Base-by-base conservation (phyloP, 2,797 vertebrate species). In the Scleropages formosus region DNA sequence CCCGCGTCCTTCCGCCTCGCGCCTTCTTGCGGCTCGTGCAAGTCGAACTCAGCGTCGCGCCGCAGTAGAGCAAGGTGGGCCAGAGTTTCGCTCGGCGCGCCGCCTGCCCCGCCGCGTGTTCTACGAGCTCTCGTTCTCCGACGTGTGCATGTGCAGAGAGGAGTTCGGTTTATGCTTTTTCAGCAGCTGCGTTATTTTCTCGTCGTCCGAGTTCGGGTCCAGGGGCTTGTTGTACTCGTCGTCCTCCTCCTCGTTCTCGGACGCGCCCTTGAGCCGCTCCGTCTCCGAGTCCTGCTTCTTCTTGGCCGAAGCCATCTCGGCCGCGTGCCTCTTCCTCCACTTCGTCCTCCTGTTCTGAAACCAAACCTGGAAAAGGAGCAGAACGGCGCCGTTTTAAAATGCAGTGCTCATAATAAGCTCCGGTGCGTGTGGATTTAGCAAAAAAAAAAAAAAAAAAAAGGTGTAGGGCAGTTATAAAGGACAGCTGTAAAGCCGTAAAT, bases 271-370 rank as follows among this genome's bases (percentile, higher is more conserved):
- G 81, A 98, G 93, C 69, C 95, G 76, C 87, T 98, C 96, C 0
- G 96, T 96, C 88, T 96, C 95, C 1, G 94, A 96, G 91, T 98
- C 97, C 88, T 98, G 97, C 83, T 97, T 97, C 89, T 98, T 98
- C 87, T 98, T 98, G 1, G 97, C 97, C 0, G 96, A 93, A 16
- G 97, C 97, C 97, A 98, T 98, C 84, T 98, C 97, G 8, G 97
- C 97, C 1, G 97, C 97, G 77, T 98, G 96, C 67, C 96, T 95
- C 85, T 98, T 98, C 85, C 96, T 85, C 97, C 96, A 98, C 83
- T 98, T 98, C 24, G 96, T 98, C 79, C 97, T 87, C n/a, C 96
- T 89, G 92, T 98, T 98, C 90, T 98, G 97, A 87, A 98, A 98
- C 97, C 97, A 98, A 15, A 98, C 96, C 96, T 98, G 84, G 53